phyloP scores from a whole-genome alignment of 2,797 vertebrate genomes.

The Peromyscus attwateri region DNA sequence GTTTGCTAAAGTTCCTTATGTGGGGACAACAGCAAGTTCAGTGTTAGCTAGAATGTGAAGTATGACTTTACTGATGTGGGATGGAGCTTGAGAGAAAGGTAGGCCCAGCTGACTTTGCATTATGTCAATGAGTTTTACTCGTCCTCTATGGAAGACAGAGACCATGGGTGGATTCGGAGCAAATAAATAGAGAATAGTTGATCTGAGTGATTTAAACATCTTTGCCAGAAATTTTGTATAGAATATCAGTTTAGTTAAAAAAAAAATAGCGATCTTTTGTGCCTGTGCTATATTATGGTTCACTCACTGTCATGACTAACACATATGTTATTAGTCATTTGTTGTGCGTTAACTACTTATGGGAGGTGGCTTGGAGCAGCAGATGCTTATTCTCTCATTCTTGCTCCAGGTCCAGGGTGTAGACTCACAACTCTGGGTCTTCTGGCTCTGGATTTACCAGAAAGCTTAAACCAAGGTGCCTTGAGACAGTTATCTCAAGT shows the following conservation, averaged over 20 bases:
- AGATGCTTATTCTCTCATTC: not conserved
- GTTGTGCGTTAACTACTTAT: not conserved
- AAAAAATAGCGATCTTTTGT: not conserved
- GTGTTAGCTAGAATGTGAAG: not conserved
- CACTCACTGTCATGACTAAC: not conserved
- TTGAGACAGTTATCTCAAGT: not conserved
- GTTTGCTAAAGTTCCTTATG: not conserved
- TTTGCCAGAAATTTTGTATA: slow-evolving; percentile 2
- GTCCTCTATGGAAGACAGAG: not conserved
- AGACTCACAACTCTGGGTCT: not conserved
- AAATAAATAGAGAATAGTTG: not conserved
- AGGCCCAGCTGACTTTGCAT: not conserved
- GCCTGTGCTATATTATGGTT: not conserved
- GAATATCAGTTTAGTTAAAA: not conserved
- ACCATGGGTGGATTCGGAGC: not conserved
- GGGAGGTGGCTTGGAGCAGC: not conserved
- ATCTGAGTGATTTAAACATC: not conserved
- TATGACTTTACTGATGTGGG: not conserved
- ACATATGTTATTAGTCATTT: not conserved
- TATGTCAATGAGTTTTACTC: not conserved
- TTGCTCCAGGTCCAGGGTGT: not conserved
- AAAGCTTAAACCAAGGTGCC: not conserved
- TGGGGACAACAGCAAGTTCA: not conserved
- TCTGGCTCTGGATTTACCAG: not conserved
- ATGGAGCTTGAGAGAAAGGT: not conserved